Evolutionary conservation across 2,113 vertebrate genomes (phyloP).

Genomic region (Pleuronectes platessa): DNA sequence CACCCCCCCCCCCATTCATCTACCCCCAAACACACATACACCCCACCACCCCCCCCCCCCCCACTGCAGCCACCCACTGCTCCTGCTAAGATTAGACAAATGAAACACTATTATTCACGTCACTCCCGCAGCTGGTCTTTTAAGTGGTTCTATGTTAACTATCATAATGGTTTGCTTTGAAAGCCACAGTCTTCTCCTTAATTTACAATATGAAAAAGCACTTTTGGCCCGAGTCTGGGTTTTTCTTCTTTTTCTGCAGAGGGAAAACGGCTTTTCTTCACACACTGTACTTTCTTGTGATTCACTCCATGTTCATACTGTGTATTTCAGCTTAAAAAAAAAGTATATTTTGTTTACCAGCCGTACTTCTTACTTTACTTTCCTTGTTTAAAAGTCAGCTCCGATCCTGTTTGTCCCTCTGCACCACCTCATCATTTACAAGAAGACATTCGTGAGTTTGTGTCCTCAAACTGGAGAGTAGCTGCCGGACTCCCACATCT

Average conservation of each 20-base stretch:
- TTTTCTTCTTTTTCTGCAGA: slow-evolving; percentile 52
- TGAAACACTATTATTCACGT: slow-evolving; percentile 83
- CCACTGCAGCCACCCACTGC: slow-evolving; percentile 60
- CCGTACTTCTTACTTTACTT: neutral
- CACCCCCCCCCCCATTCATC: slow-evolving; percentile 19
- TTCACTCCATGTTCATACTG: neutral
- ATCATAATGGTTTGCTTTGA: slow-evolving; percentile 81
- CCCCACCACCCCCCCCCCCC: slow-evolving; percentile 19
- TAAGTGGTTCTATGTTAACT: slow-evolving; percentile 83
- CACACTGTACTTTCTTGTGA: neutral
- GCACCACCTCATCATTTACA: slow-evolving; percentile 35
- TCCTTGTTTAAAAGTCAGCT: slow-evolving; percentile 23
- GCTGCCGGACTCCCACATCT: slow-evolving; percentile 42
- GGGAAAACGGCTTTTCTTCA: slow-evolving; percentile 32
- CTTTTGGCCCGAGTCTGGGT: slow-evolving; percentile 60
- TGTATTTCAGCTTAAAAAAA: neutral
- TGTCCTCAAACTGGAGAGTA: slow-evolving; percentile 15
- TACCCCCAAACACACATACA: neutral
- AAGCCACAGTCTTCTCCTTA: slow-evolving; percentile 80
- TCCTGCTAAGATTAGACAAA: slow-evolving; percentile 84
- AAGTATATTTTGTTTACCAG: neutral
- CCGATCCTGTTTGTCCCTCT: slow-evolving; percentile 15
- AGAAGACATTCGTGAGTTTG: slow-evolving; percentile 30
- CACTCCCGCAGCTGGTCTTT: slow-evolving; percentile 81
- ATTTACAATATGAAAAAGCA: slow-evolving; percentile 75